Conservation (phyloP, 2,797 vertebrate species). For the Neoniphon sammara region DNA sequence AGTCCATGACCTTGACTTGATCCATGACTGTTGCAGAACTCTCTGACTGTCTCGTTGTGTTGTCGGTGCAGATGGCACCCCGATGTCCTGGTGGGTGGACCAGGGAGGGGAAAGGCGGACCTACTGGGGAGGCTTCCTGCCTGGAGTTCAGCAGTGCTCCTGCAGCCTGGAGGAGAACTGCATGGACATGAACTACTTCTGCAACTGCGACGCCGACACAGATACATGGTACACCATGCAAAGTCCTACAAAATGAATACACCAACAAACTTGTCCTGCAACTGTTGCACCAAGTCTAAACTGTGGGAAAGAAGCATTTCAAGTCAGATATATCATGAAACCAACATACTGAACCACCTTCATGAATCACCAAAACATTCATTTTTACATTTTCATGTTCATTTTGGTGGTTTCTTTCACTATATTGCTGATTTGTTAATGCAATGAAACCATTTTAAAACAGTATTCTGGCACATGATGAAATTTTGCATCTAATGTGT, state of each 20-base stretch:
- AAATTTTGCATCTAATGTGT: too few relatives aligned
- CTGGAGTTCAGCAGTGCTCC: conserved; percentile 93
- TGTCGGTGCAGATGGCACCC: conserved; percentile 90
- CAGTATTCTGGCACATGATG: too few relatives aligned
- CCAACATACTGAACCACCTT: too few relatives aligned
- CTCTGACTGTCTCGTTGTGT: too few relatives aligned
- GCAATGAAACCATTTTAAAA: not conserved
- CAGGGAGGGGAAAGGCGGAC: conserved; percentile 88
- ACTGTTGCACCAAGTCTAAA: conserved; percentile 78
- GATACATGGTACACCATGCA: too few relatives aligned
- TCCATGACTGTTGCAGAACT: too few relatives aligned
- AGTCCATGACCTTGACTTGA: conserved; percentile 47
- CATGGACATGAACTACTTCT: conserved; percentile 93
- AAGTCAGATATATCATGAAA: too few relatives aligned
- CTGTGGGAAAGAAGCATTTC: conserved; percentile 2
- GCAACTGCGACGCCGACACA: conserved; percentile 95
- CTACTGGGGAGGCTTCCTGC: conserved; percentile 94
- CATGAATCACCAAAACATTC: not conserved
- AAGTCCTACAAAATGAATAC: too few relatives aligned
- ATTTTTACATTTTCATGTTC: too few relatives aligned
- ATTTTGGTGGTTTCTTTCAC: too few relatives aligned
- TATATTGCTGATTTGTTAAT: too few relatives aligned
- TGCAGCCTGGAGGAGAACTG: conserved; percentile 97
- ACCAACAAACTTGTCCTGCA: conserved; percentile 89
- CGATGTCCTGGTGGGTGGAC: conserved; percentile 96